These are phyloP conservation scores for Monoplex corrugatus DNA, from an alignment of 2,888 invertebrate genomes.

Conservation along the genomic window DNA sequence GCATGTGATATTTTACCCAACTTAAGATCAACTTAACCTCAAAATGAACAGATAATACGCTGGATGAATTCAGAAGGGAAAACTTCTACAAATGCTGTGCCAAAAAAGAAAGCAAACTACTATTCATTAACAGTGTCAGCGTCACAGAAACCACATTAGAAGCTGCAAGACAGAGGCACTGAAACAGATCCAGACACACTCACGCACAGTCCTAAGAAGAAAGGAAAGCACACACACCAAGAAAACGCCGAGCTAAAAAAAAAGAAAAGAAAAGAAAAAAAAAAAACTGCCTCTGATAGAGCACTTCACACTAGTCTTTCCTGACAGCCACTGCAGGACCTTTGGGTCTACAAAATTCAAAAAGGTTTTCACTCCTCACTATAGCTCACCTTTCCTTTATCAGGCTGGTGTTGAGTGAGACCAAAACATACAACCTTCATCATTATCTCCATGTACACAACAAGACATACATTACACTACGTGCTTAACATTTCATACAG, in stretches of 20 bases:
- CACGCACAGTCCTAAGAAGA: neutral
- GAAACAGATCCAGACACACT: neutral
- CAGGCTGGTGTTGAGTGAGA: constrained; percentile 27
- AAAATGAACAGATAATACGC: no score
- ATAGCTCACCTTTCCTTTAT: constrained; percentile 40
- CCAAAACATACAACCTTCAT: neutral
- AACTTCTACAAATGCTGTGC: neutral
- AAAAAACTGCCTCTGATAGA: neutral
- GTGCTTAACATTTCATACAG: neutral
- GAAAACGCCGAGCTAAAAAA: neutral
- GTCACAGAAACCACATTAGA: neutral
- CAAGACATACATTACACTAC: no score
- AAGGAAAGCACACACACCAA: constrained; percentile 6
- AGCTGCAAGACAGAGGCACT: neutral
- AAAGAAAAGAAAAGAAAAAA: neutral
- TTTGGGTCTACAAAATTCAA: neutral
- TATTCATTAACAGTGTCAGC: neutral
- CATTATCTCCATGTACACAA: neutral
- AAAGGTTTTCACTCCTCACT: neutral
- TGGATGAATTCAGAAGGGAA: neutral
- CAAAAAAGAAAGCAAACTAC: neutral
- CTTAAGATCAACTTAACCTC: no score
- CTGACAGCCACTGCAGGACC: neutral
- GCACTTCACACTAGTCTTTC: neutral
- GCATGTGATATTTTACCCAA: no score